Conservation (phyloP, 2,888 invertebrate genomes). For the Hetaerina titia region DNA sequence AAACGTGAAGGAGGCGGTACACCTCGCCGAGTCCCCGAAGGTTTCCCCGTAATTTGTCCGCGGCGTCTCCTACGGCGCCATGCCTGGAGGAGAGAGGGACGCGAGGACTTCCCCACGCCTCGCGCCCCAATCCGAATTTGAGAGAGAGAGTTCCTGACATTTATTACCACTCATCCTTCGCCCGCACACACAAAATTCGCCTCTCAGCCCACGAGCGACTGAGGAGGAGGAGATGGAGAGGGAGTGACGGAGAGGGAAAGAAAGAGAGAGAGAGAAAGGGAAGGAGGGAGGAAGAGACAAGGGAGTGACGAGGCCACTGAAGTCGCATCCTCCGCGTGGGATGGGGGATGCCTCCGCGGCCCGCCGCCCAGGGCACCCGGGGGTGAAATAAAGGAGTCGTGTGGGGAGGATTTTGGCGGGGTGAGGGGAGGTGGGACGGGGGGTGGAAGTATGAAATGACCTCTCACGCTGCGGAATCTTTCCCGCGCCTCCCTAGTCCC, state of each 20-base stretch:
- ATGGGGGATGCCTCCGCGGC: background rate
- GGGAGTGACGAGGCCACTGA: too few species aligned
- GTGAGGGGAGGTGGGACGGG: too few species aligned
- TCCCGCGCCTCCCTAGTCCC: background rate
- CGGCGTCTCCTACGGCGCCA: background rate
- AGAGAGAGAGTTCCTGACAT: conserved; percentile 34
- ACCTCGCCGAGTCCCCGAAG: too few species aligned
- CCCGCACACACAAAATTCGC: background rate
- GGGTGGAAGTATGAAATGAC: background rate
- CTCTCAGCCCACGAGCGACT: background rate
- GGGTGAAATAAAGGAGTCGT: background rate
- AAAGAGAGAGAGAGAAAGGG: too few species aligned
- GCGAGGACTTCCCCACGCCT: background rate
- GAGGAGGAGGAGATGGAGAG: background rate
- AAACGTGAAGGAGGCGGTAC: background rate
- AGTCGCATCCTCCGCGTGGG: too few species aligned
- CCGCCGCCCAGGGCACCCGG: background rate
- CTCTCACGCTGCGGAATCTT: conserved; percentile 20
- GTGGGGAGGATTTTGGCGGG: background rate
- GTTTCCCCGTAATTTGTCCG: background rate
- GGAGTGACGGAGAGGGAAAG: too few species aligned
- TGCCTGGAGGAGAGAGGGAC: background rate
- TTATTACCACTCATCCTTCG: conserved; percentile 43
- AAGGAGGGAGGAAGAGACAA: too few species aligned
- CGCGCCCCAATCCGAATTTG: background rate